Evolutionary conservation across 2,797 vertebrate species (phyloP).

Genomic region (Phylloscopus collybita): DNA sequence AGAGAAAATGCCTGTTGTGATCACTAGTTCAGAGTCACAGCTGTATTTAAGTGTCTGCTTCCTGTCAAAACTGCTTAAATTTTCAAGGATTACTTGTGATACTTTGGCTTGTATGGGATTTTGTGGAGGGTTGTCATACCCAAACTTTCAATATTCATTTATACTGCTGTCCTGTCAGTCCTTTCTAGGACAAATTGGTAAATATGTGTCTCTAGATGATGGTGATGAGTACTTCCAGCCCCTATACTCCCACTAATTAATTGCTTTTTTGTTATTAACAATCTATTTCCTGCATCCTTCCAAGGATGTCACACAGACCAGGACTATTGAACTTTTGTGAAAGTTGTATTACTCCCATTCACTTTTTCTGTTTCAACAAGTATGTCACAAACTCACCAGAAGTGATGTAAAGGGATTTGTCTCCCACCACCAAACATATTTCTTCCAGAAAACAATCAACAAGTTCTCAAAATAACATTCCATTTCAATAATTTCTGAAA

Average conservation of each 20-base stretch:
- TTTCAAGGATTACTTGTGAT: not conserved
- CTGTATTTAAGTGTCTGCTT: not conserved
- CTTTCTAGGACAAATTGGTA: not conserved
- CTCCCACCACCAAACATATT: rapidly evolving
- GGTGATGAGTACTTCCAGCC: not conserved
- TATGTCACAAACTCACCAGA: not conserved
- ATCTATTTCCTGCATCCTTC: not conserved
- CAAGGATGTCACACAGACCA: not conserved
- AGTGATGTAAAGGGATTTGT: not conserved
- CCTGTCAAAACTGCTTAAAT: not conserved
- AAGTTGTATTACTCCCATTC: not conserved
- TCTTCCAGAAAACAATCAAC: not conserved
- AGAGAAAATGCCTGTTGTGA: not conserved
- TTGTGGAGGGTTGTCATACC: not conserved
- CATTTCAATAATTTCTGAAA: not conserved
- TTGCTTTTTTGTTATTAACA: not conserved
- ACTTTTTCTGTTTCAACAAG: not conserved
- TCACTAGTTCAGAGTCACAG: not conserved
- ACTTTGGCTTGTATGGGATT: not conserved
- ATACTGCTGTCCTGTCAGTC: not conserved
- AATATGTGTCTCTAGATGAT: not conserved
- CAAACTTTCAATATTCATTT: not conserved
- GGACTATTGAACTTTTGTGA: not conserved
- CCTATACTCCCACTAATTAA: not conserved
- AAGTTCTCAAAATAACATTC: not conserved